These are phyloP conservation scores for Pseudonaja textilis DNA, from an alignment of 2,113 vertebrate genomes.

Conservation along the genomic window DNA sequence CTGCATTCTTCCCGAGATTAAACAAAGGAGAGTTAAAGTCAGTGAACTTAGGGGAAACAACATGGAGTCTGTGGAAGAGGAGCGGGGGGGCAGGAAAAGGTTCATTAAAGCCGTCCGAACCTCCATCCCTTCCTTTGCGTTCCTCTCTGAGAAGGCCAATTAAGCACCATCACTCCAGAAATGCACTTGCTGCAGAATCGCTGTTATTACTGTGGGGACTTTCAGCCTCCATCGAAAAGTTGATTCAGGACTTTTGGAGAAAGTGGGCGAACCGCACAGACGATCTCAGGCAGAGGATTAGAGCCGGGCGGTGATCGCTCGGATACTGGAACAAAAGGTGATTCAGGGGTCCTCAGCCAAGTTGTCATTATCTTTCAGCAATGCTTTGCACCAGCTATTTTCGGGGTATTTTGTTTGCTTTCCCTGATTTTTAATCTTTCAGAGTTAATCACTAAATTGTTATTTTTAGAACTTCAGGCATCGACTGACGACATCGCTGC, in stretches of 20 bases:
- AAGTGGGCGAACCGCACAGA: neutral
- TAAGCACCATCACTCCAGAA: constrained; percentile 14
- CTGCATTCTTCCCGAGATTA: neutral
- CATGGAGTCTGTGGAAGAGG: neutral
- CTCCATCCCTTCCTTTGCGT: neutral
- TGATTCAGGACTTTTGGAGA: neutral
- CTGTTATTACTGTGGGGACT: neutral
- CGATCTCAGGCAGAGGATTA: neutral
- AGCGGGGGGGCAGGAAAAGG: neutral
- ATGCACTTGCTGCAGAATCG: constrained; percentile 12
- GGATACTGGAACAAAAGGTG: neutral
- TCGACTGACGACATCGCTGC: neutral
- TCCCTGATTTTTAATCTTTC: neutral
- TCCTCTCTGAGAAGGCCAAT: constrained; percentile 14
- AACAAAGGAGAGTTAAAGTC: constrained; percentile 27
- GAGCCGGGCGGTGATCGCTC: no score
- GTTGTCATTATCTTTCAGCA: neutral
- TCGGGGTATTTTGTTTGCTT: neutral
- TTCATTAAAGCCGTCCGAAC: neutral
- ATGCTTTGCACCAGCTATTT: neutral
- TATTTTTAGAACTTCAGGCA: neutral
- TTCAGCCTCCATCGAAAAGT: neutral
- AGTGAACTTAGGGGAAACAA: constrained; percentile 1
- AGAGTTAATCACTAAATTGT: neutral
- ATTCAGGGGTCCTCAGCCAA: no score